Conservation (phyloP, 2,888 invertebrate species). For the Spialia ferax region DNA sequence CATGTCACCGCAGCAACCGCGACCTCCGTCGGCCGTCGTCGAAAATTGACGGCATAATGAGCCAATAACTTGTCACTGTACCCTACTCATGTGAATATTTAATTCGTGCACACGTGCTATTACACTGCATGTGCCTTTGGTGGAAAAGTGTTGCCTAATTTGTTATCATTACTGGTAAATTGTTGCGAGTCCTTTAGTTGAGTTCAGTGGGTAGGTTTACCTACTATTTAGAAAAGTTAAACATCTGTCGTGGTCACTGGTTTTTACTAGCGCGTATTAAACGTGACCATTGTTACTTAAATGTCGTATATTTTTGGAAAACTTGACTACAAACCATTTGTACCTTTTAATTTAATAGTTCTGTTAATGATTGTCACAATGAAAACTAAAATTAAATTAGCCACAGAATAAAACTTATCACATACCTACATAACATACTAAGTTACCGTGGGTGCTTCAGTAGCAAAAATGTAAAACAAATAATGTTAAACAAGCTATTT, state of each 20-base stretch:
- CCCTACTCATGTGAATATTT: slow-evolving; percentile 9
- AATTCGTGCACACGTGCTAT: background rate
- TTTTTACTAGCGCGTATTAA: too few relatives aligned
- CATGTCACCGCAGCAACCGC: background rate
- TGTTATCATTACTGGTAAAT: too few relatives aligned
- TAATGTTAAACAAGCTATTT: background rate
- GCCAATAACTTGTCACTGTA: slow-evolving; percentile 11
- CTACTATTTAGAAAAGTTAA: too few relatives aligned
- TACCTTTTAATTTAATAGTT: too few relatives aligned
- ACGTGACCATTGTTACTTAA: too few relatives aligned
- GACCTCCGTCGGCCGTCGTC: background rate
- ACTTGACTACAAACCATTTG: too few relatives aligned
- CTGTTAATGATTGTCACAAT: too few relatives aligned
- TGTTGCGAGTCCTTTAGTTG: too few relatives aligned
- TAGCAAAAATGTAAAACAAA: background rate
- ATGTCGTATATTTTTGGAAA: too few relatives aligned
- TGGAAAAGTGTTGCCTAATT: background rate
- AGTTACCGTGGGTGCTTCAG: background rate
- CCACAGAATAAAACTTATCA: background rate
- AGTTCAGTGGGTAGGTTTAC: too few relatives aligned
- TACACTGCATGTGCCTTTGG: background rate
- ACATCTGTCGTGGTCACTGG: too few relatives aligned
- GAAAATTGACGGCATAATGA: slow-evolving; percentile 5
- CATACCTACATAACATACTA: background rate
- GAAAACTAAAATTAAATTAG: background rate